Evolutionary conservation across 2,888 invertebrate species (phyloP).

Genomic region (Nemotelus pantherinus): DNA sequence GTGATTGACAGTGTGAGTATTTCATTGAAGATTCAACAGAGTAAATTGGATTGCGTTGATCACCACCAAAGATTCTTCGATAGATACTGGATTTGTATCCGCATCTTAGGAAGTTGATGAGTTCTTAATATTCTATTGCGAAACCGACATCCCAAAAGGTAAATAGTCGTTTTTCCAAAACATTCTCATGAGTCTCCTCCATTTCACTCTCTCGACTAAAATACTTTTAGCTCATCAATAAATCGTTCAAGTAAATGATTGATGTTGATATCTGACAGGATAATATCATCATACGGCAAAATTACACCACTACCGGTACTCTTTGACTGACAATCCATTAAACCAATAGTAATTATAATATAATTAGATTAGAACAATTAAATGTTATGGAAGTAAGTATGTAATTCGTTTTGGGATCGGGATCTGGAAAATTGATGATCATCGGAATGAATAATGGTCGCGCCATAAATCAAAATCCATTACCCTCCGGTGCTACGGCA

Average conservation of each 20-base stretch:
- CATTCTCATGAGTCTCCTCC: no score
- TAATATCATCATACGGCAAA: slow-evolving; percentile 6
- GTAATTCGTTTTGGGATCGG: slow-evolving; percentile 10
- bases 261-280: slow-evolving; percentile 14
- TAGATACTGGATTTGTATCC: no score
- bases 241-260: background rate
- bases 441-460: slow-evolving; percentile 22
- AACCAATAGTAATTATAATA: slow-evolving; percentile 42
- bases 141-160: no score
- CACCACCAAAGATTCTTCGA: no score
- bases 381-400: slow-evolving; percentile 16
- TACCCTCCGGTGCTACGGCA: slow-evolving; percentile 31
- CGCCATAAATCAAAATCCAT: slow-evolving; percentile 38
- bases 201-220: no score
- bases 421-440: slow-evolving; percentile 33
- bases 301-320: slow-evolving; percentile 22
- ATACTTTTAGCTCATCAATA: no score
- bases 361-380: slow-evolving; percentile 45
- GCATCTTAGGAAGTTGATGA: no score
- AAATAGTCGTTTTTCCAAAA: no score
- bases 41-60: no score
- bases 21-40: no score
- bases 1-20: no score
- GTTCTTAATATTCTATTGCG: no score
- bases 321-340: slow-evolving; percentile 42